These are phyloP conservation scores for Melieria omissa DNA, from an alignment of 2,888 invertebrate species.

Conservation along the genomic window DNA sequence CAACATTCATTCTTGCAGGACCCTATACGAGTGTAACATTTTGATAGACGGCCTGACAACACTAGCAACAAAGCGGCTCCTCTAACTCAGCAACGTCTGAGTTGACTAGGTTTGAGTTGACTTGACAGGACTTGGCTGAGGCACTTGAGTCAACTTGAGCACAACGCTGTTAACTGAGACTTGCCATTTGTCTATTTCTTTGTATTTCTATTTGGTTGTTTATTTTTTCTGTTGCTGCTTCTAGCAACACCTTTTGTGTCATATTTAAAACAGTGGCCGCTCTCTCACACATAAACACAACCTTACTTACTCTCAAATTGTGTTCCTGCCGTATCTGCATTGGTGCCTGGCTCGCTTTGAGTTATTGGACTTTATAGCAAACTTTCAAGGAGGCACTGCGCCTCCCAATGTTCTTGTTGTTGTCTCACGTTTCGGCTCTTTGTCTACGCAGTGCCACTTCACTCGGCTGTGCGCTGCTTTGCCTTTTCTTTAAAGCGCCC, in stretches of 20 bases:
- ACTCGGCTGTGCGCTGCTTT: background rate
- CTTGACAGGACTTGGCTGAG: too few species aligned
- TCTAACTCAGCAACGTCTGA: too few species aligned
- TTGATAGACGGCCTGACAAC: too few species aligned
- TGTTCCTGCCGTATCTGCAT: background rate
- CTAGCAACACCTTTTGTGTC: conserved; percentile 22
- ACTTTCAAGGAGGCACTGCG: background rate
- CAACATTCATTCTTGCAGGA: background rate
- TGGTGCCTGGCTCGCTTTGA: conserved; percentile 7
- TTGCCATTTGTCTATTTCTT: background rate
- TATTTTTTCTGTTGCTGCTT: background rate
- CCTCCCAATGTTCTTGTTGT: too few species aligned
- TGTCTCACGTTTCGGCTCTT: background rate
- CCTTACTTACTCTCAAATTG: conserved; percentile 2
- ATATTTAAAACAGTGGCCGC: conserved; percentile 2
- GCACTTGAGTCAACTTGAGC: too few species aligned
- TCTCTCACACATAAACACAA: background rate
- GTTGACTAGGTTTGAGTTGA: too few species aligned
- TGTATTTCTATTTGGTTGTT: background rate
- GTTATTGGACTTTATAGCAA: conserved; percentile 4
- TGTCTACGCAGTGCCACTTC: background rate
- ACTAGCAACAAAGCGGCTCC: too few species aligned
- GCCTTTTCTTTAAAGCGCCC: conserved; percentile 6
- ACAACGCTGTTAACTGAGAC: too few species aligned
- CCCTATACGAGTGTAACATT: too few species aligned